These are phyloP conservation scores for Latrodectus elegans DNA, from an alignment of 2,888 invertebrate species.

Conservation along the genomic window DNA sequence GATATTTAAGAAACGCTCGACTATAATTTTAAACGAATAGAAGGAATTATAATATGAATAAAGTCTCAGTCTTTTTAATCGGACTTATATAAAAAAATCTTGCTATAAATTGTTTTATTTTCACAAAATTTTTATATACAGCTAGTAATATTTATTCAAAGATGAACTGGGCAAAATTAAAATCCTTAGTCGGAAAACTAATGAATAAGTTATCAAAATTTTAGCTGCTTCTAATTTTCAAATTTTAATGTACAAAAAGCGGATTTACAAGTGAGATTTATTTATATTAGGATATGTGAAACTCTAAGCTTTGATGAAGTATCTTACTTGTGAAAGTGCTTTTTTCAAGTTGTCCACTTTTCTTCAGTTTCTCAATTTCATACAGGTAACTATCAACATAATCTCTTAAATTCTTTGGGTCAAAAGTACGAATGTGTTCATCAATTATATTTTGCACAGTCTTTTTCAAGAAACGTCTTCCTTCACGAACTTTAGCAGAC, in stretches of 20 bases:
- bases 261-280: not conserved
- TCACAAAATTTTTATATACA: no score
- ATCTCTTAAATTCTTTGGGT: slow-evolving; percentile 27
- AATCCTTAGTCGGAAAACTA: not conserved
- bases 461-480: not conserved
- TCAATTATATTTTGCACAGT: slow-evolving; percentile 25
- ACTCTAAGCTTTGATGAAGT: not conserved
- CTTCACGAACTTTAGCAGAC: slow-evolving; percentile 5
- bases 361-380: slow-evolving; percentile 21
- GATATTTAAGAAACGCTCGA: no score
- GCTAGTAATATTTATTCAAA: no score
- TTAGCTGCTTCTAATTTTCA: not conserved
- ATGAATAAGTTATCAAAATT: not conserved
- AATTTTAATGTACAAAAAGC: not conserved
- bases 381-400: slow-evolving; percentile 45
- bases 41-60: no score
- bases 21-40: no score
- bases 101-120: no score
- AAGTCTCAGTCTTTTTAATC: no score
- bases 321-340: slow-evolving; percentile 37
- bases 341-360: slow-evolving; percentile 20
- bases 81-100: no score
- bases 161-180: not conserved
- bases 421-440: slow-evolving; percentile 43
- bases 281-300: not conserved